Percentiles rank a stretch among this genome's conserved stretches.
Evolutionary conservation across 2,113 vertebrate genomes (phyloP).

Genomic region (Empidonax alnorum): DNA sequence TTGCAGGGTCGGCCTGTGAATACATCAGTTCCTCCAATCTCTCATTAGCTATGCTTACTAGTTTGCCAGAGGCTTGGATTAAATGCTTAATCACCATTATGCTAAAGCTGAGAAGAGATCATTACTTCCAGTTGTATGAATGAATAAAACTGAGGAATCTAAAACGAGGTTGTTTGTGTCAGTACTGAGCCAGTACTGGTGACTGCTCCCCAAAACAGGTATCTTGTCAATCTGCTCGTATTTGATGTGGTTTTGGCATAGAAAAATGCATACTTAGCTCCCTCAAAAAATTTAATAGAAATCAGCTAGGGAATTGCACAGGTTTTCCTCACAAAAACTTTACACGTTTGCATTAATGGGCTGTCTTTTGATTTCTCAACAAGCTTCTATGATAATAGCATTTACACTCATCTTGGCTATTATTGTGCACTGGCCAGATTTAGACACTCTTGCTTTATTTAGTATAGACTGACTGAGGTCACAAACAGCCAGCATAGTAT

Average conservation of each 20-base stretch:
- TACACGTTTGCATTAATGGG: neutral
- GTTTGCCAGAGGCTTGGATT: conserved; percentile 40
- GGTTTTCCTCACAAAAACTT: neutral
- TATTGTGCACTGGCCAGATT: neutral
- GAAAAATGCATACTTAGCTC: neutral
- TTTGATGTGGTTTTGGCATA: neutral
- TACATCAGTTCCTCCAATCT: neutral
- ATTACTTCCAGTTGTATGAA: conserved; percentile 46
- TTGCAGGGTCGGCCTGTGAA: neutral
- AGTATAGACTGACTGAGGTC: neutral
- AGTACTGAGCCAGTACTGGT: neutral
- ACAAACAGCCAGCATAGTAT: neutral
- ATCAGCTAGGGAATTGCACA: neutral
- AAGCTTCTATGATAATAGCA: neutral
- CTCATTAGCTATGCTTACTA: conserved; percentile 6
- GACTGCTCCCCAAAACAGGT: conserved; percentile 2
- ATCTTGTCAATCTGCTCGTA: conserved; percentile 4
- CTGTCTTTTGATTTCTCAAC: neutral
- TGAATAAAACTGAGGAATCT: conserved; percentile 7
- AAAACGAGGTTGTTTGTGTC: neutral
- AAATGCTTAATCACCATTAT: conserved; percentile 11
- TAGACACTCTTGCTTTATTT: neutral
- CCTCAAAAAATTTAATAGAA: neutral
- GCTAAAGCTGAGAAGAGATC: conserved; percentile 9
- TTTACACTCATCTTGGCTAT: neutral